Evolutionary conservation across 2,888 invertebrate genomes (phyloP), one percentile per base, ranked within the genome.

Genomic region (Zhuqinia jingwanae): DNA sequence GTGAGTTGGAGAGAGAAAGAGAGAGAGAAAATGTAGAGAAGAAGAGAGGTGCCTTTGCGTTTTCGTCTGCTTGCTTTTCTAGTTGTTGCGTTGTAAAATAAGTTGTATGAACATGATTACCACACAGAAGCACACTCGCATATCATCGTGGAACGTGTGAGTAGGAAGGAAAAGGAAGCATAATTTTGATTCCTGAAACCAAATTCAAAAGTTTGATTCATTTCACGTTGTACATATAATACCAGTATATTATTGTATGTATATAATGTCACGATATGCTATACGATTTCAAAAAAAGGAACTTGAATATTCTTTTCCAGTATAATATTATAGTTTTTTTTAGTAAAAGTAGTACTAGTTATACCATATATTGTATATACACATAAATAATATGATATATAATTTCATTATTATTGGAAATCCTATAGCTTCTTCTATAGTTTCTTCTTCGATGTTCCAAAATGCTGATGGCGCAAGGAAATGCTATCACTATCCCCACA

Each of bases 21-120:
- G 65, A 80, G 60, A 78, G 77, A 65, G 65, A 77, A 30, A 73
- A 75, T 63, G 30, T 42, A 27, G 53, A 30, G 25, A 47, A 65
- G 36, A 36, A 73, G 53, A 76, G 83, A 83, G 87, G 83, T 79
- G 87, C 87, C 87, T 87, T 83, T 36, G 36, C 36, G 36, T 17
- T 76, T 60, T 70, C 75, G 36, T 36, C 56, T 56, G 70, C 73
- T 58, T 85, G 30, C 27, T 50, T n/a, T 36, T 42, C 8, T 10
- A 73, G 45, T 27, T 15, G 15, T n/a, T 30, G 25, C 1, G 70
- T 70, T 70, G 47, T 47, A 27, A 70, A 70, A 70, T 25, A 70
- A 50, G 70, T 68, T 45, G 68, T 70, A 70, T 70, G 47, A 45
- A 70, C 47, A 25, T 25, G 47, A 25, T 47, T 70, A 47, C 70